A percentile compares a stretch with the other conserved stretches of the same genome.
Conservation (phyloP, 2,113 vertebrate species). For the Thinocorus orbignyianus region DNA sequence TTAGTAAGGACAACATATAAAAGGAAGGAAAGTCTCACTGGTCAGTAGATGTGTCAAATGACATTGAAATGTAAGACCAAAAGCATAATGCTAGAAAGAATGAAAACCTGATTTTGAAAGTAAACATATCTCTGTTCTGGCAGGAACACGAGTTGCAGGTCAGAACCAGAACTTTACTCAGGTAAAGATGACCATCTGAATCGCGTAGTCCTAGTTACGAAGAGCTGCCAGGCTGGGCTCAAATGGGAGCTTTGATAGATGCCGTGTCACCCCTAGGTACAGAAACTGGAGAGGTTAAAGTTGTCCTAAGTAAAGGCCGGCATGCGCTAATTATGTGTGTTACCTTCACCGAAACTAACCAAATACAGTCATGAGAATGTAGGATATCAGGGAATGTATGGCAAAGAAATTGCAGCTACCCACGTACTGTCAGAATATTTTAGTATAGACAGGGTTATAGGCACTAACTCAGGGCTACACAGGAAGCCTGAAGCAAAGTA, state of each 20-base stretch:
- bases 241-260: neutral
- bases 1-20: neutral
- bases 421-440: neutral
- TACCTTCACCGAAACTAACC: neutral
- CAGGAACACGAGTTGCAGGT: neutral
- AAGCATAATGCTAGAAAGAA: neutral
- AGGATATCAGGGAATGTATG: neutral
- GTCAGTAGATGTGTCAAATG: neutral
- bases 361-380: neutral
- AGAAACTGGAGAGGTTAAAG: neutral
- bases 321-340: rapidly evolving
- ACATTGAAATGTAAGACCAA: neutral
- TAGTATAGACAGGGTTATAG: neutral
- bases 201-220: neutral
- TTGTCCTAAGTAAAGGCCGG: neutral
- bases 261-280: neutral
- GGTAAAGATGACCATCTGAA: neutral
- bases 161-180: neutral
- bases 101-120: neutral
- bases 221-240: neutral
- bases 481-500: neutral
- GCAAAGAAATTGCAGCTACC: neutral
- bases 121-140: neutral
- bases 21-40: neutral
- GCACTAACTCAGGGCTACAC: neutral